Evolutionary conservation across 2,113 vertebrate species (phyloP), one percentile per base, ranked within the genome.

Genomic region (Lota lota): DNA sequence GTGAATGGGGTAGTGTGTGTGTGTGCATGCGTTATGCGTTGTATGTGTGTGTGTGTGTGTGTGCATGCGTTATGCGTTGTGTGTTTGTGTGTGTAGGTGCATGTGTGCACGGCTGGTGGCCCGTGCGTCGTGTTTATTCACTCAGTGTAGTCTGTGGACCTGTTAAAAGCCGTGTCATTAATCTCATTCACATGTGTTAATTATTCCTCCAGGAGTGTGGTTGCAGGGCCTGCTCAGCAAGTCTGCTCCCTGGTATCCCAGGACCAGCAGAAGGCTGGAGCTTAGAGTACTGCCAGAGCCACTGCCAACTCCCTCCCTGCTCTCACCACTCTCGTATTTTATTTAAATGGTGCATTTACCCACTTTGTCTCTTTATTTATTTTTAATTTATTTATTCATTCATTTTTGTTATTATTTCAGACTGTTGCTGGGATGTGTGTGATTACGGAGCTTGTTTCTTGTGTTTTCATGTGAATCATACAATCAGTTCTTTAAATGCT

Each of bases 141-240:
- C 63, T 68, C 21, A 69, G 67, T 69, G 73, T 74, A 69, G 61
- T 61, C 73, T 33, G 28, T 33, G 28, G 51, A 2, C 61, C 40
- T 24, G 60, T 69, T 79, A 72, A 74, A 70, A 76, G 68, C 54
- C 65, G 62, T 62, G 59, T 72, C 69, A 67, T 85, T 80, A 57
- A 59, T 82, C 58, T 75, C 73, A 65, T 65, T 66, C 66, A 0
- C 66, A 47, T 75, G 51, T 67, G 73, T 65, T 79, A 83, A 79
- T 79, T 74, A 65, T 40, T 19, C 19, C n/a, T 21, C 0, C 33
- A 2, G 54, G 67, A 73, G 61, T 24, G 69, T 33, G 28, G 3
- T 7, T 7, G 28, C 28, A 33, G 28, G 28, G 28, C 3, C 28
- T 7, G 28, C 3, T 33, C 40, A 10, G 40, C 40, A 10, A 11